Conservation (phyloP, 2,113 vertebrate genomes). For the Mixornis gularis region DNA sequence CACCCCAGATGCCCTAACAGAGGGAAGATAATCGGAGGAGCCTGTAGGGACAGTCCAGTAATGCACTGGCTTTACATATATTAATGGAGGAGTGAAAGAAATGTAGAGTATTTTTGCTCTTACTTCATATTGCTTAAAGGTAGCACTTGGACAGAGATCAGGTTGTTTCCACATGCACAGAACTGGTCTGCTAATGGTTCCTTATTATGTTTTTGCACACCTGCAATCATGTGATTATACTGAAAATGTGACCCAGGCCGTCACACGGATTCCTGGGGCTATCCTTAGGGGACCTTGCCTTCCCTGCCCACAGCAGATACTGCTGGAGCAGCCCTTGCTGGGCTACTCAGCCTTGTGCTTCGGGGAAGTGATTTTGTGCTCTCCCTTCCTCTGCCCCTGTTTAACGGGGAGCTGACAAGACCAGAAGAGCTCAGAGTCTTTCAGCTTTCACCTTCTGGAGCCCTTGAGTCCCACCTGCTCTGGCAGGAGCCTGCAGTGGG, state of each 20-base stretch:
- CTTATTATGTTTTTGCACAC: conserved; percentile 17
- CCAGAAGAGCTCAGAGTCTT: background rate
- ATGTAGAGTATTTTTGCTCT: background rate
- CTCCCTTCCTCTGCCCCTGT: background rate
- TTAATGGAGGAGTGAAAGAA: background rate
- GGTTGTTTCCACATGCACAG: background rate
- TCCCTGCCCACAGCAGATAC: background rate
- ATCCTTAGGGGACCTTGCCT: background rate
- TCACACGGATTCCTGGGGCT: background rate
- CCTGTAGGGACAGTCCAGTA: background rate
- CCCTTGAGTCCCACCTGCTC: background rate
- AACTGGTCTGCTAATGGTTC: background rate
- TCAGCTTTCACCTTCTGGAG: background rate
- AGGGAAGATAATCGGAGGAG: background rate
- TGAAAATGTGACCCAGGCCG: background rate
- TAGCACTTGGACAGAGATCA: background rate
- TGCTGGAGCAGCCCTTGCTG: background rate
- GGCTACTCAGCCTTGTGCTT: background rate
- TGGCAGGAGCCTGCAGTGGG: background rate
- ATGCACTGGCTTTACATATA: background rate
- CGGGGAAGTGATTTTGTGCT: background rate
- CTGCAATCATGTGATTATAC: background rate
- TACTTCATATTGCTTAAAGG: background rate
- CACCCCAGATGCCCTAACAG: background rate
- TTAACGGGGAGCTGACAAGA: background rate